Evolutionary conservation across 2,797 vertebrate genomes (phyloP).

Genomic region (Leucoraja ocellata): DNA sequence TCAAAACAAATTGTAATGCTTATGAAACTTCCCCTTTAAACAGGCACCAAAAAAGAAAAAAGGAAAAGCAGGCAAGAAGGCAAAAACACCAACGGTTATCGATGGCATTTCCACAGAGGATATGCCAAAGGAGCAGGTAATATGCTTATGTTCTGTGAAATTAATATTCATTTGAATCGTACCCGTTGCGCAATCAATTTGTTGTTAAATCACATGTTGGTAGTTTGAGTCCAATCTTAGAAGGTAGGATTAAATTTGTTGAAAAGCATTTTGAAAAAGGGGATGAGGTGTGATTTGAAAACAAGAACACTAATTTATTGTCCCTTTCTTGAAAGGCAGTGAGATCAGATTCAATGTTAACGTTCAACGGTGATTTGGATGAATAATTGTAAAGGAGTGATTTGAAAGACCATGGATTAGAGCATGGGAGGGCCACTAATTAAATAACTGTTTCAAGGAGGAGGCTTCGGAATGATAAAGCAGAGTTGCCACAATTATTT

Average conservation of each 20-base stretch:
- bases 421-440: background rate
- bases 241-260: background rate
- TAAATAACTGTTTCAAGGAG: background rate
- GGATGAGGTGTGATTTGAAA: background rate
- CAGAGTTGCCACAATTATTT: background rate
- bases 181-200: background rate
- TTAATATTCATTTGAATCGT: background rate
- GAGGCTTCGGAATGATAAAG: background rate
- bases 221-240: background rate
- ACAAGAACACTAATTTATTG: too few relatives aligned
- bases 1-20: background rate
- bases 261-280: background rate
- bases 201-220: background rate
- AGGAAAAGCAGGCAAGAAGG: conserved; percentile 41
- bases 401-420: background rate
- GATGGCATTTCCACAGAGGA: conserved; percentile 58
- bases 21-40: background rate
- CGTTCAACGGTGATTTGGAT: background rate
- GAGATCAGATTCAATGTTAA: background rate
- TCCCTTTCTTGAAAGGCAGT: background rate
- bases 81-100: conserved; percentile 49
- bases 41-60: conserved; percentile 70
- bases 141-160: conserved; percentile 38
- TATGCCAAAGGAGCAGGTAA: conserved; percentile 74
- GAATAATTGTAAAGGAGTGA: background rate